These are phyloP conservation scores for Antigone vipio DNA, from an alignment of 2,113 vertebrate species.

Conservation along the genomic window DNA sequence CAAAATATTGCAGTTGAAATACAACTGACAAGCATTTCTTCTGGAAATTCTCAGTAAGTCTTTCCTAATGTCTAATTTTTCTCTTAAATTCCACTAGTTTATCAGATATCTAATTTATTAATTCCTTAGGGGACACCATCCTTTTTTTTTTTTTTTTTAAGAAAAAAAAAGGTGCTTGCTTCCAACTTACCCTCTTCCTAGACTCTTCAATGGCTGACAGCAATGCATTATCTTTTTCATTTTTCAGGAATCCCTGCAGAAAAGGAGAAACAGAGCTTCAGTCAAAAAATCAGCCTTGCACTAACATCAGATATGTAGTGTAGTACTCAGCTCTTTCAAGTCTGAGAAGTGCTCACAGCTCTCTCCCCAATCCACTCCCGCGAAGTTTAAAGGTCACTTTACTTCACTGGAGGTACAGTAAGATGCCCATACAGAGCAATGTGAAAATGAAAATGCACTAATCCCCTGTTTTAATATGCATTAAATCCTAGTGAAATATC, in stretches of 20 bases:
- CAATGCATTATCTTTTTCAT: conserved; percentile 96
- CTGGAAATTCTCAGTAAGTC: background rate
- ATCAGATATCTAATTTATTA: background rate
- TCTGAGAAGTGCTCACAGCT: background rate
- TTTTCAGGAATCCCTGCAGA: conserved; percentile 94
- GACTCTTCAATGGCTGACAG: conserved; percentile 96
- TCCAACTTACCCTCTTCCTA: conserved; percentile 88
- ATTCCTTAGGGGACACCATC: background rate
- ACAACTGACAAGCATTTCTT: background rate
- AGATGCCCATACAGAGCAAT: background rate
- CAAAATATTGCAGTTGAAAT: background rate
- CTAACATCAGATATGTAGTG: background rate
- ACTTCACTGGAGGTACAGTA: background rate
- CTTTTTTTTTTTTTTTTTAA: background rate
- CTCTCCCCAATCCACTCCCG: background rate
- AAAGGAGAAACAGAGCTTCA: conserved; percentile 10
- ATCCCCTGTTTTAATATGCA: conserved; percentile 35
- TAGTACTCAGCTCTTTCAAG: background rate
- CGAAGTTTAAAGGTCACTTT: conserved; percentile 41
- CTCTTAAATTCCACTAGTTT: background rate
- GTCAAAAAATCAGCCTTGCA: background rate
- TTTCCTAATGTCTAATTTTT: background rate
- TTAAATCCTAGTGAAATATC: conserved; percentile 10
- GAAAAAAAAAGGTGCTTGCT: background rate
- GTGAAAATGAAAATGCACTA: conserved; percentile 38